Evolutionary conservation across 2,797 vertebrate species (phyloP).

Genomic region (Parotocinclus haroldoi): DNA sequence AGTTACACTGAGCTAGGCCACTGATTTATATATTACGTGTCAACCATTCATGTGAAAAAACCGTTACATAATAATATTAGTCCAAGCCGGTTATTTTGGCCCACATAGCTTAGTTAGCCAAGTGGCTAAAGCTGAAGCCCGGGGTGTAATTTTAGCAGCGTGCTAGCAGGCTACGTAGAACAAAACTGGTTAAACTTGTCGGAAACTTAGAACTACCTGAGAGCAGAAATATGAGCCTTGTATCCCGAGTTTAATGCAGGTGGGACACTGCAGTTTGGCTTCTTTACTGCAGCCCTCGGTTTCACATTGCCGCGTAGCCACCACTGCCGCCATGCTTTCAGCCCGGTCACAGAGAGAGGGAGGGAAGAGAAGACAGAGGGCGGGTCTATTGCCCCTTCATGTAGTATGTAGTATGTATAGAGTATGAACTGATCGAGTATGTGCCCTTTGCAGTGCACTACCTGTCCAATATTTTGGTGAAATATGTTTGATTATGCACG

Average conservation of each 20-base stretch:
- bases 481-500: too few species aligned
- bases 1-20: too few species aligned
- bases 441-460: too few species aligned
- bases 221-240: slow-evolving; percentile 98
- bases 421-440: too few species aligned
- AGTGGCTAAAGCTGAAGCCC: slow-evolving; percentile 20
- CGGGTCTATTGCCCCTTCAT: neutral
- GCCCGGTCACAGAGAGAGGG: slow-evolving; percentile 19
- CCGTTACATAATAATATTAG: neutral
- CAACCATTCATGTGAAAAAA: neutral
- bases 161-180: slow-evolving; percentile 28
- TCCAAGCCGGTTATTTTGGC: neutral
- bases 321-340: slow-evolving; percentile 81
- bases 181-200: neutral
- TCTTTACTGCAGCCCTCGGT: slow-evolving; percentile 87
- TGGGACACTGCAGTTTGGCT: slow-evolving; percentile 96
- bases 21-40: neutral
- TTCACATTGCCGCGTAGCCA: slow-evolving; percentile 84
- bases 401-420: too few species aligned
- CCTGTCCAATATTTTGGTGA: too few species aligned
- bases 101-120: slow-evolving; percentile 18
- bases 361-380: neutral
- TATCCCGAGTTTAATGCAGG: slow-evolving; percentile 96
- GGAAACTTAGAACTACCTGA: slow-evolving; percentile 72
- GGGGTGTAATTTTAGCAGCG: slow-evolving; percentile 24